A percentile compares a stretch with the other conserved stretches of the same genome.
These are phyloP conservation scores for Eupithecia dodoneata DNA, from an alignment of 2,888 invertebrate genomes.

Conservation along the genomic window DNA sequence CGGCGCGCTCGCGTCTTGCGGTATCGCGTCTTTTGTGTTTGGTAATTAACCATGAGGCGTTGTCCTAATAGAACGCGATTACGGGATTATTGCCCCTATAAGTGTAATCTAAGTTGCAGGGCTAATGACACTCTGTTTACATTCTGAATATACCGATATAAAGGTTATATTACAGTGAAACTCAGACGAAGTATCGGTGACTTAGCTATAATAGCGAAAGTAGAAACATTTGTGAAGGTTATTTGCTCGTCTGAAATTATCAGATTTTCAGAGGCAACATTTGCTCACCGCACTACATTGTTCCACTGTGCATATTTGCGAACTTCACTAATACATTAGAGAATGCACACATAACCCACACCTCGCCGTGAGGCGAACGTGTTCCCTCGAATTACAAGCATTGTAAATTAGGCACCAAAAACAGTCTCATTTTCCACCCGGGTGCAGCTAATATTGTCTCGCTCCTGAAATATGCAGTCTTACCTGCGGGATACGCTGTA, in stretches of 20 bases:
- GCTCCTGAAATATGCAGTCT: slow-evolving; percentile 77
- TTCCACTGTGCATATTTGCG: slow-evolving; percentile 64
- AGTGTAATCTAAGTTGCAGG: not conserved
- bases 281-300: slow-evolving; percentile 55
- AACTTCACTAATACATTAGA: slow-evolving; percentile 65
- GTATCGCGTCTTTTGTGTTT: slow-evolving; percentile 36
- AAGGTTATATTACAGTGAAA: not conserved
- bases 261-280: slow-evolving; percentile 43
- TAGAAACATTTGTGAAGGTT: not conserved
- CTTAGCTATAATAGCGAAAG: not conserved
- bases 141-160: not conserved
- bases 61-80: slow-evolving; percentile 18
- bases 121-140: slow-evolving; percentile 5
- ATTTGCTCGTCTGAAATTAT: slow-evolving; percentile 2
- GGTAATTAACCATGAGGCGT: slow-evolving; percentile 36
- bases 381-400: slow-evolving; percentile 72
- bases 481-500: slow-evolving; percentile 81
- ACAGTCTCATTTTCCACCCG: slow-evolving; percentile 85
- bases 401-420: slow-evolving; percentile 80
- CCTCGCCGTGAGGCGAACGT: slow-evolving; percentile 64
- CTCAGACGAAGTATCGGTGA: not conserved
- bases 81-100: slow-evolving; percentile 10
- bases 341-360: slow-evolving; percentile 62
- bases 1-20: slow-evolving; percentile 42
- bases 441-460: slow-evolving; percentile 83